Evolutionary conservation across 2,888 invertebrate genomes (phyloP).

Genomic region (Hirtodrosophila alboralis): DNA sequence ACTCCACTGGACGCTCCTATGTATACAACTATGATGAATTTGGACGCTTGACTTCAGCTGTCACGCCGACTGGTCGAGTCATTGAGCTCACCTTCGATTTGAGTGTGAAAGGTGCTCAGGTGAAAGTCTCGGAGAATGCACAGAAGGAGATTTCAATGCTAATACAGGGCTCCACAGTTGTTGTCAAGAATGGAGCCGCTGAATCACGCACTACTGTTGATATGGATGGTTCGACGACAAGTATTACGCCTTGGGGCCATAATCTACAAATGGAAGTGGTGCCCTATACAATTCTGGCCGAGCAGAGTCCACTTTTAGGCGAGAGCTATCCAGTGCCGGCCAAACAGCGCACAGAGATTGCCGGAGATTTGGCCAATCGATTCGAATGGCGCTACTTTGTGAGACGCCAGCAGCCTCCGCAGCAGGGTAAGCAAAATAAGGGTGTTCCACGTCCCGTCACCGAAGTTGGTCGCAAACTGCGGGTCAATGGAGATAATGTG

Average conservation of each 20-base stretch:
- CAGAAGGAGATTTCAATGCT: constrained; percentile 93
- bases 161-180: constrained; percentile 94
- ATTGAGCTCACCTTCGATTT: constrained; percentile 94
- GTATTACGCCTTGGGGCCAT: constrained; percentile 94
- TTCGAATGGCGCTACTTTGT: constrained; percentile 98
- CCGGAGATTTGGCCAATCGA: constrained; percentile 94
- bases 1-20: constrained; percentile 94
- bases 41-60: constrained; percentile 94
- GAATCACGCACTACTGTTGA: constrained; percentile 92
- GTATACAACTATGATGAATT: constrained; percentile 98
- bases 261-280: constrained; percentile 94
- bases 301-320: constrained; percentile 93
- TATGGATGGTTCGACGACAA: constrained; percentile 92
- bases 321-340: constrained; percentile 96
- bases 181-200: constrained; percentile 92
- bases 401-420: constrained; percentile 86
- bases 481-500: constrained; percentile 96
- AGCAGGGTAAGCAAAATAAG: constrained; percentile 86
- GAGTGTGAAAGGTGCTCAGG: constrained; percentile 95
- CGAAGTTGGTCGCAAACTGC: constrained; percentile 92
- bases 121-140: constrained; percentile 92
- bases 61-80: constrained; percentile 97
- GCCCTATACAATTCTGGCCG: constrained; percentile 94
- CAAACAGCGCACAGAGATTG: constrained; percentile 94
- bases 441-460: constrained; percentile 86